A percentile compares a stretch with the other conserved stretches of the same genome.
These are phyloP conservation scores for Neoarius graeffei DNA, from an alignment of 2,113 vertebrate genomes.

Conservation along the genomic window DNA sequence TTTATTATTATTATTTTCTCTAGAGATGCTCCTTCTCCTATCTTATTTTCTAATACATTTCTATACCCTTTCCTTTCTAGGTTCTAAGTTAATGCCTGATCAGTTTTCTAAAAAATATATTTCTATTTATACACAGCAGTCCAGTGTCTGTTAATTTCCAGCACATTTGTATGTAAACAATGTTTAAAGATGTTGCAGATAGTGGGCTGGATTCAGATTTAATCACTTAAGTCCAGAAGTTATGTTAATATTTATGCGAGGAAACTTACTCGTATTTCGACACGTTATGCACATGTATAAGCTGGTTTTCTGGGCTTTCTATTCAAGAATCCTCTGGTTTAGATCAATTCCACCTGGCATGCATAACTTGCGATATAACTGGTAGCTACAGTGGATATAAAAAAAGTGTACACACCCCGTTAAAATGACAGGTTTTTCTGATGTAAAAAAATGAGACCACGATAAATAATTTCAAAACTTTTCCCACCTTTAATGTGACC, in stretches of 20 bases:
- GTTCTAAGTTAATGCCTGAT: constrained; percentile 14
- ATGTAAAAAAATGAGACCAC: too few relatives aligned
- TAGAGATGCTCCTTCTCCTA: background rate
- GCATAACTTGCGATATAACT: background rate
- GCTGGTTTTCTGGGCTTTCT: background rate
- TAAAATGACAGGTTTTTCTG: too few relatives aligned
- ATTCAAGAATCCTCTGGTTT: background rate
- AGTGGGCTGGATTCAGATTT: background rate
- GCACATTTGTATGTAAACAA: background rate
- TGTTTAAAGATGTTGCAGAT: background rate
- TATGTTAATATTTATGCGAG: background rate
- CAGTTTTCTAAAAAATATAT: constrained; percentile 44
- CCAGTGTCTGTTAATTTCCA: constrained; percentile 28
- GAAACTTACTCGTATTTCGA: background rate
- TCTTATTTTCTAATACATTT: constrained; percentile 1
- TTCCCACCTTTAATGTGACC: too few relatives aligned
- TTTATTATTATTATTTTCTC: background rate
- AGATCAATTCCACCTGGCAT: background rate
- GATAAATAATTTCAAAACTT: too few relatives aligned
- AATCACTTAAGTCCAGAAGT: background rate
- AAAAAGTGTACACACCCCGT: too few relatives aligned
- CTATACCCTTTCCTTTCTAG: constrained; percentile 9
- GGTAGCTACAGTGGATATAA: background rate
- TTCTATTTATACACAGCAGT: constrained; percentile 28
- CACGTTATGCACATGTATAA: background rate